Base-by-base conservation (phyloP, 23 tunicate genomes). In the Corella eumyota region DNA sequence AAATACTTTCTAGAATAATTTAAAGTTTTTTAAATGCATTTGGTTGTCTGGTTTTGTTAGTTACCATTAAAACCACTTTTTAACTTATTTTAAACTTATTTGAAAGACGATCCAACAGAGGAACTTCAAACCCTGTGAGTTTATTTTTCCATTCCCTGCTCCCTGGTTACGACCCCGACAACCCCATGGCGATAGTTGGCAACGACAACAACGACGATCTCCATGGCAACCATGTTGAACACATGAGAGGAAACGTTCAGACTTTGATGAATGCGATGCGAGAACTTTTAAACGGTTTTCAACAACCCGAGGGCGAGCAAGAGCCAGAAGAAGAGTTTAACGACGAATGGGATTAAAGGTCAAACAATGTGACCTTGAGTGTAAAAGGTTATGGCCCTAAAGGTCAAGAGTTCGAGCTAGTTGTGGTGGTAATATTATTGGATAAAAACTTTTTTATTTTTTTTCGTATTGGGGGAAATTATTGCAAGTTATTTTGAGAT, bases 271-370 rank as follows among this genome's bases (percentile, higher is more conserved):
- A 67, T 51, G 92, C 92, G 15, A 67, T 82, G 81, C 50, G 92
- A 58, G 92, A 82, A n/a, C 72, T 82, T 32, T 30, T 82, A 26
- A 36, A 58, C 36, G 67, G 54, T 47, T 53, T 84, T 24, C 78
- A 76, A 26, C 74, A 45, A 31, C 83, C 73, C 1, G 58, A 52
- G 1, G 67, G 21, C 19, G 79, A 72, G 48, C 40, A 30, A 25
- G 67, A 69, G 3, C 58, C 44, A 25, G 69, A 72, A 32, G 83
- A 62, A 40, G 81, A 76, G 13, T 70, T 56, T 25, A 83, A 36
- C 11, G 84, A 84, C 23, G 94, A 84, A 23, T 84, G 94, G 94
- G 94, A 84, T 57, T 84, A 55, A 80, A 21, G 3, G 26, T 6
- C 1, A 2, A 45, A 9, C 48, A 15, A 15, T 40, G 48, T 11